Conservation (phyloP, 2,797 vertebrate species). For the Poecilia picta region DNA sequence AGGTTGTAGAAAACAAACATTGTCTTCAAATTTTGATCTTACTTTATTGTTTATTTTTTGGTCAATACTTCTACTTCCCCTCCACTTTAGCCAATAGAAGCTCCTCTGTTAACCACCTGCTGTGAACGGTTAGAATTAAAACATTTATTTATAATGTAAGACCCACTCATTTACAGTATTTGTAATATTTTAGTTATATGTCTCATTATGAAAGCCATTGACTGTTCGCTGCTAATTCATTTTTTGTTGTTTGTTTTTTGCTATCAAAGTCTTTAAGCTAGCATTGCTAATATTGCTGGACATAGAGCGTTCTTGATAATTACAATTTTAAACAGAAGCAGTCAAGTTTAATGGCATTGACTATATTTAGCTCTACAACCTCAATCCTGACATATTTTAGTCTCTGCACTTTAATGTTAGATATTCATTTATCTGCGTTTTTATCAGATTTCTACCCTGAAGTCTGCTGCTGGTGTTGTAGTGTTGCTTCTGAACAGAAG, state of each 20-base stretch:
- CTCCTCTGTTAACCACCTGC: not conserved
- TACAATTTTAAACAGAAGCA: not conserved
- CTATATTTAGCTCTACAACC: not conserved
- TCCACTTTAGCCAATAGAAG: not conserved
- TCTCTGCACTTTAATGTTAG: not conserved
- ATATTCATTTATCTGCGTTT: not conserved
- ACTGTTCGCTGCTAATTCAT: not conserved
- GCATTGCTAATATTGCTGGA: not conserved
- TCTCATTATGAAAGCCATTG: not conserved
- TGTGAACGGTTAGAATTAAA: not conserved
- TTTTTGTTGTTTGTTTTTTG: not conserved
- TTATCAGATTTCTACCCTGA: slow-evolving; percentile 8
- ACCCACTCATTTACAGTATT: not conserved
- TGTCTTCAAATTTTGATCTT: not conserved
- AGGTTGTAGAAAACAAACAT: not conserved
- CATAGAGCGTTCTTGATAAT: not conserved
- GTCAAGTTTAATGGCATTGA: not conserved
- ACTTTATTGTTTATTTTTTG: not conserved
- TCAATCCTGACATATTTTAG: not conserved
- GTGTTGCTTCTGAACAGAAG: slow-evolving; percentile 68
- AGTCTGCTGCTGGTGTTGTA: slow-evolving; percentile 33
- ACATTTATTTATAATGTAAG: not conserved
- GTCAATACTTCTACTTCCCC: not conserved
- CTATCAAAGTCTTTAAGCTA: not conserved
- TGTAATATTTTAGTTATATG: not conserved